Evolutionary conservation across 2,888 invertebrate genomes (phyloP), one percentile per base, ranked within the genome.

Genomic region (Pseudococcus longispinus): DNA sequence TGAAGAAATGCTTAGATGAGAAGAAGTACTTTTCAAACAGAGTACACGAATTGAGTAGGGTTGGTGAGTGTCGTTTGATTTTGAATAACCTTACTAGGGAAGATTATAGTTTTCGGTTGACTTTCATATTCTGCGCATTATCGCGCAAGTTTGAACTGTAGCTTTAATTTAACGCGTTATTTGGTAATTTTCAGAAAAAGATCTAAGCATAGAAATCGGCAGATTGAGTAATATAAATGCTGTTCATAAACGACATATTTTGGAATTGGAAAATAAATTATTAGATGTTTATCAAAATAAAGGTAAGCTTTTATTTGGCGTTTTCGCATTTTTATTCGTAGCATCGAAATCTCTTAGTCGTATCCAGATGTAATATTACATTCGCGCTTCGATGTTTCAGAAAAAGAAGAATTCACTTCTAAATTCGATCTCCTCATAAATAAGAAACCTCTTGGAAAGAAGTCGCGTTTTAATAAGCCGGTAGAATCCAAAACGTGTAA

Each of bases 41-140:
- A 88, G 90, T 94, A 18, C 93, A 92, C 91, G 92, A 92, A 90
- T 93, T 92, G 90, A 94, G 92, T 88, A 91, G 92, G 89, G 94
- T 93, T 88, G 95, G 92, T 92, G 91, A 89, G 88, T 80, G 8
- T 6, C 18, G 51, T 51, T 23, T 80, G 44, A 51, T 83, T 55
- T 51, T 20, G 6, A 55, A 8, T 18, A 15, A 15, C 13, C 13
- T 15, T 13, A 55, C 3, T n/a, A 55, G 55, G n/a, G n/a, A 55
- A 55, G 8, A 37, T 37, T 6, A 2, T n/a, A 55, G 4, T 15
- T 55, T 55, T 18, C 55, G 37, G 37, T 37, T 37, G 65, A 42
- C 74, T 74, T 1, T 86, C 65, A 77, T 87, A n/a, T 46, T 15
- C 13, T 46, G 44, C 13, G 0, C 15, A 15, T 13, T 46, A 46